A percentile compares a stretch with the other conserved stretches of the same genome.
Conservation (phyloP, 2,888 invertebrate species). For the Lithosia quadra region DNA sequence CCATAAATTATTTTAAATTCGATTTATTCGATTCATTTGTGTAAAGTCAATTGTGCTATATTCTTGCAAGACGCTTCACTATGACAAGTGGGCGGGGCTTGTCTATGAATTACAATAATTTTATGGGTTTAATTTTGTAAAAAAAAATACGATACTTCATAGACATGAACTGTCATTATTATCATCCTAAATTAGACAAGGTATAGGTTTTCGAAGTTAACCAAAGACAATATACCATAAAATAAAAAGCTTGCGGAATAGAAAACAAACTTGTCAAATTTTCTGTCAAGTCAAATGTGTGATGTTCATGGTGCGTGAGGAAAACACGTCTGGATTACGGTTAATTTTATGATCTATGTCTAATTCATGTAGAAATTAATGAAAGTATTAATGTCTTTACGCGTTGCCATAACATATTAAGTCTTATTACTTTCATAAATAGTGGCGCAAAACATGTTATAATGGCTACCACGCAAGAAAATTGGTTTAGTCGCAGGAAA, state of each 20-base stretch:
- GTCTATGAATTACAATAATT: too few relatives aligned
- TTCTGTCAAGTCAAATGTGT: conserved; percentile 54
- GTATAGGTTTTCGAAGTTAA: too few relatives aligned
- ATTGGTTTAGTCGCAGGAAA: conserved; percentile 83
- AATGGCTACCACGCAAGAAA: conserved; percentile 81
- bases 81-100: too few relatives aligned
- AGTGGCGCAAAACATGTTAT: conserved; percentile 71
- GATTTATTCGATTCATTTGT: too few relatives aligned
- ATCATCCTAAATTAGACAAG: too few relatives aligned
- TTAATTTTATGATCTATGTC: conserved; percentile 59
- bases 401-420: conserved; percentile 39
- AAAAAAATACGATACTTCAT: too few relatives aligned
- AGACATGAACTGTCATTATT: too few relatives aligned
- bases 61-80: too few relatives aligned
- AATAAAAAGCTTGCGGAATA: conserved; percentile 31
- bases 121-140: too few relatives aligned
- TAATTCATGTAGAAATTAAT: conserved; percentile 50
- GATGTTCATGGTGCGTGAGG: conserved; percentile 57
- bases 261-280: conserved; percentile 33
- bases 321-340: conserved; percentile 70
- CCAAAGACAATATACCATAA: conserved; percentile 8
- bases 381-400: conserved; percentile 48
- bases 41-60: too few relatives aligned
- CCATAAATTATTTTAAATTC: too few relatives aligned
- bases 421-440: conserved; percentile 35